Evolutionary conservation across 1,140 invertebrate genomes (phyloP).

Genomic region (Himalopsyche phryganea): DNA sequence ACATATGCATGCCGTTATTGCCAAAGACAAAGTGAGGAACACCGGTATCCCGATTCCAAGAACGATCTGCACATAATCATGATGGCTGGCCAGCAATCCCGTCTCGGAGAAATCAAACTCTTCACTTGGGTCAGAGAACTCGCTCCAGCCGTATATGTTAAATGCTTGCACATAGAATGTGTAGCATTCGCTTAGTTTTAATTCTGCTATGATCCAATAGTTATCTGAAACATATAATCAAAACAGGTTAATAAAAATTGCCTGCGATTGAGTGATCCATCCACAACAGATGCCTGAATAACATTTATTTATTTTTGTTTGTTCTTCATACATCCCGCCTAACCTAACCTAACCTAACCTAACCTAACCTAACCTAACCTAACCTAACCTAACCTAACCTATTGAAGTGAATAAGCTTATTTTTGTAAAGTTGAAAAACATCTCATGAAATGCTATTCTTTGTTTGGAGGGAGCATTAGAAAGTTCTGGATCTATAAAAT

Average conservation of each 20-base stretch:
- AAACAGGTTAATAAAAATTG: too few species aligned
- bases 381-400: too few species aligned
- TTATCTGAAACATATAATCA: conserved; percentile 53
- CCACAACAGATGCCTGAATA: not conserved
- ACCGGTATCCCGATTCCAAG: conserved; percentile 57
- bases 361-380: too few species aligned
- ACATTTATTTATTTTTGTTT: not conserved
- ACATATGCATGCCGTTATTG: conserved; percentile 39
- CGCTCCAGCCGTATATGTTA: conserved; percentile 81
- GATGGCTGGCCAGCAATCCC: conserved; percentile 57
- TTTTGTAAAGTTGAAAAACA: too few species aligned
- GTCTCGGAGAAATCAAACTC: conserved; percentile 53
- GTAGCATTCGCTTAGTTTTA: conserved; percentile 63
- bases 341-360: too few species aligned
- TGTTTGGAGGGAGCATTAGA: too few species aligned
- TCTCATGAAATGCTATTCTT: too few species aligned
- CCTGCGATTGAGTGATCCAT: not conserved
- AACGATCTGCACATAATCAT: conserved; percentile 56
- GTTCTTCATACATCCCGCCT: too few species aligned
- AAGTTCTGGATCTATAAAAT: too few species aligned
- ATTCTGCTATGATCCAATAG: conserved; percentile 72
- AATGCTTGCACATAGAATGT: conserved; percentile 72
- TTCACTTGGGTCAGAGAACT: conserved; percentile 53
- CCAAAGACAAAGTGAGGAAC: conserved; percentile 45
- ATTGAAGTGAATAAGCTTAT: too few species aligned